Percentiles rank a stretch among this genome's conserved stretches.
phyloP scores from a whole-genome alignment of 2,888 invertebrate genomes.

The Drosophila pseudotalamancana region DNA sequence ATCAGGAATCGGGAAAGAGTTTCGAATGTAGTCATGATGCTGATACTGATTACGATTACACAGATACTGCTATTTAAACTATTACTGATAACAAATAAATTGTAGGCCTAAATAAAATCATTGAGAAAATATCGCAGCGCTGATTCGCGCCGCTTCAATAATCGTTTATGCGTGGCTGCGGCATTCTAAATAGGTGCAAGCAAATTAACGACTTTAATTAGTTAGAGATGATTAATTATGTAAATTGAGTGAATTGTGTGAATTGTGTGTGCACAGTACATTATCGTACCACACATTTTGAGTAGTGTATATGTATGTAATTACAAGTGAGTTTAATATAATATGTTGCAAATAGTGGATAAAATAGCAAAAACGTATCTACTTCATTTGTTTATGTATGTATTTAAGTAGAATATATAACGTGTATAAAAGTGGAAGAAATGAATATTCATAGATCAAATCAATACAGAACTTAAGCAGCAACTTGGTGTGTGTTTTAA shows the following conservation, averaged over 20 bases:
- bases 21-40: slow-evolving; percentile 47
- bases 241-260: slow-evolving; percentile 57
- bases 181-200: slow-evolving; percentile 85
- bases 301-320: slow-evolving; percentile 52
- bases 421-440: slow-evolving; percentile 43
- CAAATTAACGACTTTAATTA: slow-evolving; percentile 83
- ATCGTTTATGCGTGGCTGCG: slow-evolving; percentile 85
- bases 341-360: slow-evolving; percentile 59
- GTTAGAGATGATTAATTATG: slow-evolving; percentile 66
- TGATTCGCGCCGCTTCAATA: slow-evolving; percentile 39
- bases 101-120: slow-evolving; percentile 33
- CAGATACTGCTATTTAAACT: slow-evolving; percentile 47
- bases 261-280: slow-evolving; percentile 40
- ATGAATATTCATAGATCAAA: slow-evolving; percentile 44
- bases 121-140: slow-evolving; percentile 23
- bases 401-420: slow-evolving; percentile 52
- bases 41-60: slow-evolving; percentile 44
- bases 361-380: slow-evolving; percentile 70
- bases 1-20: slow-evolving; percentile 41
- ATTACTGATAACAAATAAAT: slow-evolving; percentile 52
- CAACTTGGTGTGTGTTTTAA: slow-evolving; percentile 54
- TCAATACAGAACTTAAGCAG: slow-evolving; percentile 60
- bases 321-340: slow-evolving; percentile 69
- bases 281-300: slow-evolving; percentile 24
- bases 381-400: slow-evolving; percentile 60